Base-by-base conservation (phyloP, 2,888 invertebrate species). In the Cheilosia soror region DNA sequence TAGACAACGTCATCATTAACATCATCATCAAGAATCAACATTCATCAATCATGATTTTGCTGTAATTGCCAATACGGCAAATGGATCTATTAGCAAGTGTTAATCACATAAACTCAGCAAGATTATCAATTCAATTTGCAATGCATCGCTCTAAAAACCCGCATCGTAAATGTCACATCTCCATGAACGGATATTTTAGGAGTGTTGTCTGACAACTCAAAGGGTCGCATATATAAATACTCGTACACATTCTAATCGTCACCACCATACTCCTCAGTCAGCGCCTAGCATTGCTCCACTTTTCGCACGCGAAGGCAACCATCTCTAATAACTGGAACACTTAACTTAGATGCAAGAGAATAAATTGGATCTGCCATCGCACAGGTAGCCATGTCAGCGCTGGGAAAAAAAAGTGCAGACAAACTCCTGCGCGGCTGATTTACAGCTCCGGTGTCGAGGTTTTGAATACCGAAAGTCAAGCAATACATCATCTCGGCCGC, bases 391-490 rank as follows among this genome's bases (percentile, higher is more conserved):
- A 44, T 31, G n/a, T 55, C 55, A 42, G 42, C 27, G 29, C 51
- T 20, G 40, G 2, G 9, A 27, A 29, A 62, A 62, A 49, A 57
- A 57, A 5, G n/a, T 1, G 27, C n/a, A 57, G 73, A 65, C 66
- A 25, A 63, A 84, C 75, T 84, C 79, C 79, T 79, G 79, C 69
- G 65, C 84, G 57, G 25, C 75, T 69, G 84, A 84, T 69, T 71
- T 69, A 57, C 58, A 69, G 58, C 75, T 65, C 51, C 75, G 44
- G 31, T 33, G n/a, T 27, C 7, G 57, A 75, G 66, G 71, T 81
- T 85, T 81, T 77, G 85, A 85, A 85, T 85, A 85, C 68, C 85
- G 81, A 85, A 81, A 85, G 85, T 81, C 85, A 81, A 81, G 76
- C 40, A 49, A 68, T 77, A 33, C 72, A 85, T 77, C 85, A 85